Percentiles rank a stretch among this genome's conserved stretches.
Conservation (phyloP, 1,140 invertebrate species). For the Zaprionus lachaisei region DNA sequence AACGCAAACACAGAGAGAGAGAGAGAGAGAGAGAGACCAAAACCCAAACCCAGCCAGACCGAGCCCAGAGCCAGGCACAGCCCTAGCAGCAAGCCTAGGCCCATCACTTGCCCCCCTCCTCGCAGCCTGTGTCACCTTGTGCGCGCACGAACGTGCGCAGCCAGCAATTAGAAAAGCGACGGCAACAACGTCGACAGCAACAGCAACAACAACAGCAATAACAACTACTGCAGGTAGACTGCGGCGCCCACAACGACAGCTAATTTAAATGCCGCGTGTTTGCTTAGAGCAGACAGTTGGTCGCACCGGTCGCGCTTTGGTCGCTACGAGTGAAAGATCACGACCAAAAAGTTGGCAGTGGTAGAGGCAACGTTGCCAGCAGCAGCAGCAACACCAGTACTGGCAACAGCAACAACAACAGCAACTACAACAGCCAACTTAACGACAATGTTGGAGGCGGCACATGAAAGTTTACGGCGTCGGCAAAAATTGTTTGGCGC, state of each 20-base stretch:
- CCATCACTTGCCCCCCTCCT: slow-evolving; percentile 9
- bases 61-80: background rate
- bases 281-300: slow-evolving; percentile 54
- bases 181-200: slow-evolving; percentile 19
- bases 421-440: slow-evolving; percentile 38
- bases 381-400: slow-evolving; percentile 3
- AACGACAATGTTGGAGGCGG: slow-evolving; percentile 60
- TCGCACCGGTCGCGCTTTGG: slow-evolving; percentile 35
- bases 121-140: slow-evolving; percentile 9
- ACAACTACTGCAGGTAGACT: slow-evolving; percentile 36
- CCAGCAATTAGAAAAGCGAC: slow-evolving; percentile 66
- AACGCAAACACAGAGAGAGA: background rate
- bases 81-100: slow-evolving; percentile 20
- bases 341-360: slow-evolving; percentile 75
- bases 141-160: slow-evolving; percentile 59
- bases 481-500: slow-evolving; percentile 69
- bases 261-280: slow-evolving; percentile 76
- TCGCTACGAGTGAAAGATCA: slow-evolving; percentile 72
- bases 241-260: slow-evolving; percentile 67
- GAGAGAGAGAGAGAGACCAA: slow-evolving; percentile 13
- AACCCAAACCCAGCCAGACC: background rate
- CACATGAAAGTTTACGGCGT: slow-evolving; percentile 76
- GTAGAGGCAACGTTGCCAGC: slow-evolving; percentile 27
- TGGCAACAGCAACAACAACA: slow-evolving; percentile 15
- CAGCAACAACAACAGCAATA: slow-evolving; percentile 21